Percentiles rank a stretch among this genome's conserved stretches.
Conservation (phyloP, 2,797 vertebrate species). For the Psittacula echo region DNA sequence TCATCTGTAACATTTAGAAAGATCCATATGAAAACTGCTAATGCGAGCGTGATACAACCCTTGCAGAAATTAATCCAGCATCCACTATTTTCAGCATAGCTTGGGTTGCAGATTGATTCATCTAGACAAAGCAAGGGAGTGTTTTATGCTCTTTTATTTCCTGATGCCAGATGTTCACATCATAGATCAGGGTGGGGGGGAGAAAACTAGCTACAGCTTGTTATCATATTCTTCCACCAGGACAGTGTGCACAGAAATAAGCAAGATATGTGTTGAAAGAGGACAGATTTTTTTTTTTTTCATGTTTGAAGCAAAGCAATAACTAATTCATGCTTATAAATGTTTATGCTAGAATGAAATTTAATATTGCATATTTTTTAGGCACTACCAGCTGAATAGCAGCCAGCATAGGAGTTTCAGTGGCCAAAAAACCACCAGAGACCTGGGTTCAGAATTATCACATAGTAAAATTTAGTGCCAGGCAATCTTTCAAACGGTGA, state of each 20-base stretch:
- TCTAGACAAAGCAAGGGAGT: background rate
- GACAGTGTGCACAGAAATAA: background rate
- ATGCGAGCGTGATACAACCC: background rate
- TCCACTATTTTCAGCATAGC: background rate
- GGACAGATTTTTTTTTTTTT: background rate
- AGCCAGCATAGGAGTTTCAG: background rate
- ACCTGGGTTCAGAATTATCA: background rate
- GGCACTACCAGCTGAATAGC: background rate
- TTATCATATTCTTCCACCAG: background rate
- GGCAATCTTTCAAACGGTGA: background rate
- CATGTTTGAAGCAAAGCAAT: background rate
- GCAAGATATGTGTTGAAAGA: background rate
- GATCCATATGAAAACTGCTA: background rate
- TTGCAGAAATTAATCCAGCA: background rate
- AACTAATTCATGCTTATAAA: background rate
- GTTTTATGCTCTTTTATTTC: background rate
- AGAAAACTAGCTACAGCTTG: background rate
- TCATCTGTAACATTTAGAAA: background rate
- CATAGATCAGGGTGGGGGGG: background rate
- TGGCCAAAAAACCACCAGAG: background rate
- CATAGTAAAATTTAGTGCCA: background rate
- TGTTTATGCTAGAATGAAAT: background rate
- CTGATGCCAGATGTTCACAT: conserved; percentile 25
- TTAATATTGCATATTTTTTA: background rate
- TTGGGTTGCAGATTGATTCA: background rate